Evolutionary conservation across 2,113 vertebrate genomes (phyloP), one percentile per base, ranked within the genome.

Genomic region (Toxotes chatareus): DNA sequence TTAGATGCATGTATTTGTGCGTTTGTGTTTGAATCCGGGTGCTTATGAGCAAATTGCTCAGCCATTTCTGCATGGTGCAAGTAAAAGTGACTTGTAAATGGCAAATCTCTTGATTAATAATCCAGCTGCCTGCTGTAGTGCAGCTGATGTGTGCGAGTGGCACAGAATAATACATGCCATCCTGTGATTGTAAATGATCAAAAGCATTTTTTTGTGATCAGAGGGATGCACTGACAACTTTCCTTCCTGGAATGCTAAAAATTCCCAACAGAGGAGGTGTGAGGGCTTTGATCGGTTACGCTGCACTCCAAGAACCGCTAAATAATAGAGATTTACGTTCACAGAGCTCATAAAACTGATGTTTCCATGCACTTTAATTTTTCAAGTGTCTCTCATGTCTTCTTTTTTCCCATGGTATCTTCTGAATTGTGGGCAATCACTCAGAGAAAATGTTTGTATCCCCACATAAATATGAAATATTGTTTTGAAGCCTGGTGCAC

Each of bases 161-260:
- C 16, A 21, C 31, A 55, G 83, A 92, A 89, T 91, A 90, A 90
- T 83, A 66, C 83, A 85, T 88, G 69, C 40, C 32, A 32, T 57
- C 77, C 80, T 85, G 66, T 90, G 74, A 85, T 80, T 61, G 57
- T 7, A 70, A 79, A 90, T 80, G 89, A 91, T 93, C 89, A 92
- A 91, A 89, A 81, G 83, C 76, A 4, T 40, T 10, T 65, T 10
- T 40, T 11, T 62, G 61, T 84, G n/a, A 84, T 84, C 9, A 67
- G 42, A 66, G 76, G 13, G 55, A 42, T 27, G 44, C 38, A 38
- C 56, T 73, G 89, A 90, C 86, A 84, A 84, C 83, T 84, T 84
- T 75, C 64, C 73, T 77, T 79, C 74, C 55, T 73, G 79, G 59
- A 87, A 78, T 21, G 61, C 68, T 65, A 16, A 73, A 80, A 74